These are phyloP conservation scores for Atlantisia rogersi DNA, from an alignment of 2,113 vertebrate species.

Conservation along the genomic window DNA sequence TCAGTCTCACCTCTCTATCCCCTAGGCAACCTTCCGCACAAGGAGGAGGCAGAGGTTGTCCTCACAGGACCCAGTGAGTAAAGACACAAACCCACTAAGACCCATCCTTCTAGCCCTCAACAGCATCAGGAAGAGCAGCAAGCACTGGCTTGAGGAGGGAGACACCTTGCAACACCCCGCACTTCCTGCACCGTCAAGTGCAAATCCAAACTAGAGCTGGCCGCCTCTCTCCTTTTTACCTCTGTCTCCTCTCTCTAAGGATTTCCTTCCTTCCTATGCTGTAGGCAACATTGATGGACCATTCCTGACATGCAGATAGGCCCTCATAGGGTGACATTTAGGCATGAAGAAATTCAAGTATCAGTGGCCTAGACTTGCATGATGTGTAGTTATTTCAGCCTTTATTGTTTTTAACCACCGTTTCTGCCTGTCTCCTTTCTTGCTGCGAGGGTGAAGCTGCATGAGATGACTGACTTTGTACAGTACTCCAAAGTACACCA, in stretches of 20 bases:
- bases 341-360: neutral
- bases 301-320: neutral
- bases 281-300: neutral
- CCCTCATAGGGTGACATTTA: neutral
- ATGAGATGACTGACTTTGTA: neutral
- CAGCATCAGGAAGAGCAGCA: neutral
- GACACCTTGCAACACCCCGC: neutral
- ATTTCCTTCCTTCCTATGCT: neutral
- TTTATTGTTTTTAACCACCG: neutral
- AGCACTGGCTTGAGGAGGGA: neutral
- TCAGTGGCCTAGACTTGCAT: neutral
- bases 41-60: neutral
- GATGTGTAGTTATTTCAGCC: neutral
- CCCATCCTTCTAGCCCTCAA: neutral
- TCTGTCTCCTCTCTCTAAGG: neutral
- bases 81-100: neutral
- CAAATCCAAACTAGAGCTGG: neutral
- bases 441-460: neutral
- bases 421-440: neutral
- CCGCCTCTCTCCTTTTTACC: neutral
- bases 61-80: neutral
- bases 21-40: rapidly evolving
- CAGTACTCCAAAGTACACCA: neutral
- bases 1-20: neutral
- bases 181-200: neutral